Conservation (phyloP, 2,113 vertebrate species). For the Larimichthys polyactis region DNA sequence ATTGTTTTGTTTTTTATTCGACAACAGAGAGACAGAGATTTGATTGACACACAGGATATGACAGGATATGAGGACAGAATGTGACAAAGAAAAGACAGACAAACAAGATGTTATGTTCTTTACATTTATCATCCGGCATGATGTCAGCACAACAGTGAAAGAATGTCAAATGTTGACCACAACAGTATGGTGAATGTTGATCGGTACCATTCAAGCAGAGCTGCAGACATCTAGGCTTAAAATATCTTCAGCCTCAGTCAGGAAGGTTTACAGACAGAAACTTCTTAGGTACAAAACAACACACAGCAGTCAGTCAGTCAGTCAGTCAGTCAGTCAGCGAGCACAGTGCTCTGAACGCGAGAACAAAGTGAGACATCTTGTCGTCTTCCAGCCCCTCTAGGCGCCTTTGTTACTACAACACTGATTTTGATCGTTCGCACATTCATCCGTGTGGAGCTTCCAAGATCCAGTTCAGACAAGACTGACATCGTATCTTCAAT, state of each 20-base stretch:
- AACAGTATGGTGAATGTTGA: neutral
- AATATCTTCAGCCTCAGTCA: slow-evolving; percentile 53
- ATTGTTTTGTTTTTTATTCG: slow-evolving; percentile 73
- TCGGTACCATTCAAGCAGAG: neutral
- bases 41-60: neutral
- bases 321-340: slow-evolving; percentile 41
- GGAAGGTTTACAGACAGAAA: slow-evolving; percentile 52
- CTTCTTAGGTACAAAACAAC: slow-evolving; percentile 61
- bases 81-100: slow-evolving; percentile 44
- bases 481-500: slow-evolving; percentile 59
- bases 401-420: slow-evolving; percentile 58
- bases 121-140: slow-evolving; percentile 21
- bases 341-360: slow-evolving; percentile 59
- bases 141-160: slow-evolving; percentile 2
- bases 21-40: slow-evolving; percentile 63
- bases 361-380: slow-evolving; percentile 65
- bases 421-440: slow-evolving; percentile 58
- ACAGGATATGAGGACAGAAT: slow-evolving; percentile 38
- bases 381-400: slow-evolving; percentile 57
- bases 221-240: slow-evolving; percentile 42
- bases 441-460: slow-evolving; percentile 36
- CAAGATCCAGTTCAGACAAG: slow-evolving; percentile 56
- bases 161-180: slow-evolving; percentile 43
- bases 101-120: slow-evolving; percentile 31
- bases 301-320: slow-evolving; percentile 60